Evolutionary conservation across 2,113 vertebrate genomes (phyloP).

Genomic region (Catharus bicknelli): DNA sequence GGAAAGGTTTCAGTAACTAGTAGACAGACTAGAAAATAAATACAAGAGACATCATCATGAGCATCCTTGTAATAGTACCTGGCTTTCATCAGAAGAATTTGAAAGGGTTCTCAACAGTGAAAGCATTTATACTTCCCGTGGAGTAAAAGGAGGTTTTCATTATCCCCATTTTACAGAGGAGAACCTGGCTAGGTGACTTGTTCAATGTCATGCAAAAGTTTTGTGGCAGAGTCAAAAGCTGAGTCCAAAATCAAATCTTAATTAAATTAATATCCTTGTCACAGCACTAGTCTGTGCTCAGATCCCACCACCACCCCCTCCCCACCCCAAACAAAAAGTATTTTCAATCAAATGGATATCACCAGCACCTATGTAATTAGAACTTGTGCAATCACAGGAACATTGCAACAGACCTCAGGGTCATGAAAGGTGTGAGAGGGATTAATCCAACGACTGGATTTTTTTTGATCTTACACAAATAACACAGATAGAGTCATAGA

Average conservation of each 20-base stretch:
- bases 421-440: conserved; percentile 20
- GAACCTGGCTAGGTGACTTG: not conserved
- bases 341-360: conserved; percentile 6
- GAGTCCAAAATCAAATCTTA: not conserved
- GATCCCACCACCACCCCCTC: not conserved
- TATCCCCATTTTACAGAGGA: not conserved
- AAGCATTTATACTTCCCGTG: not conserved
- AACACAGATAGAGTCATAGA: conserved; percentile 5
- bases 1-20: conserved; percentile 36
- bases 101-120: not conserved
- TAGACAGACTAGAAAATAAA: conserved; percentile 13
- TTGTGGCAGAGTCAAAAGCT: not conserved
- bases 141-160: conserved; percentile 29
- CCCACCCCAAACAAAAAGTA: not conserved
- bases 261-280: not conserved
- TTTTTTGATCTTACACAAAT: not conserved
- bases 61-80: conserved; percentile 27
- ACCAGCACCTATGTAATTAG: conserved; percentile 25
- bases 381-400: conserved; percentile 21
- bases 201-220: not conserved
- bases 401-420: conserved; percentile 28
- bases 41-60: conserved; percentile 15
- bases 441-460: not conserved
- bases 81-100: conserved; percentile 42
- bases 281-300: not conserved